Evolutionary conservation across 1,140 invertebrate genomes (phyloP), one percentile per base, ranked within the genome.

Genomic region (Callitettix versicolor): DNA sequence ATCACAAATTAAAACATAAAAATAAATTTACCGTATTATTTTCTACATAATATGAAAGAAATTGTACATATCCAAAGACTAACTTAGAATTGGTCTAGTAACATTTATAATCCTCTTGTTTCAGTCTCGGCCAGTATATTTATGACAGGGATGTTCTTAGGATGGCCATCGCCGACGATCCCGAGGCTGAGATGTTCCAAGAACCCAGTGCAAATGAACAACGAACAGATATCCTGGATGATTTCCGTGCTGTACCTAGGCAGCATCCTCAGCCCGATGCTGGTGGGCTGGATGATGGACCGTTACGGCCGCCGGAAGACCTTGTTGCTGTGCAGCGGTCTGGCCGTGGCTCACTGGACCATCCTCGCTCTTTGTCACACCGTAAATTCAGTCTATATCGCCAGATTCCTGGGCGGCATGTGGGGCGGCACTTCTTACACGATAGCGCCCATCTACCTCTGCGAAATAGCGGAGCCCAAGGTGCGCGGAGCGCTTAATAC

Each of bases 121-220:
- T 38, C 57, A 61, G 60, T 55, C 9, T 58, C 53, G 3, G 26
- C 59, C 9, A 36, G 61, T 11, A 42, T 63, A 15, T 50, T 63
- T 11, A 58, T 60, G 0, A 75, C 77, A 15, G 85, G 85, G 21
- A 79, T 76, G 43, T 75, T 74, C 44, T 69, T 87, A 62, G 85
- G 81, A 47, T 90, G 86, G 85, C 85, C 85, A 0, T 88, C 86
- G 7, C 85, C 86, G 0, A 69, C 81, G 15, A 70, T 79, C 5
- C 20, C 46, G 1, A 46, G 38, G 22, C 53, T 60, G 11, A 12
- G 43, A 53, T 33, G 49, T 11, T 41, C 47, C 15, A 41, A 33
- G 4, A 21, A 42, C 2, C 58, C 57, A 2, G 17, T 59, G 12
- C 12, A 2, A 4, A 49, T 60, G 55, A 62, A 33, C 3, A 34